Evolutionary conservation across 2,888 invertebrate genomes (phyloP).

Genomic region (Troides aeacus): DNA sequence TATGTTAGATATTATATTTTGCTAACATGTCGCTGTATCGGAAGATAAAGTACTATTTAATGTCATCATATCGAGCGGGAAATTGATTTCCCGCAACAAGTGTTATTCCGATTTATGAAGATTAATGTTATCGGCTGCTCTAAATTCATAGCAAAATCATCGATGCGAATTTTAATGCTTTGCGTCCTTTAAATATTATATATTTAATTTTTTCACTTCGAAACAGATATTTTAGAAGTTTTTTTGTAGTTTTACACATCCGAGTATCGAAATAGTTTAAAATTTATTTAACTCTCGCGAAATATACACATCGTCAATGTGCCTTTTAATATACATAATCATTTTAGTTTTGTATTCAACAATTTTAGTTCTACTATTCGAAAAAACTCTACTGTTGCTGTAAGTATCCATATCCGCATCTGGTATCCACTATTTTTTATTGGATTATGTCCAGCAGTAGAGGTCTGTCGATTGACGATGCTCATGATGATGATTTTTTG

Average conservation of each 20-base stretch:
- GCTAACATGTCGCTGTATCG: not conserved
- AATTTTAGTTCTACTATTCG: too few species aligned
- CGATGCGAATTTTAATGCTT: conserved; percentile 2
- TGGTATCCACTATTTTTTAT: too few species aligned
- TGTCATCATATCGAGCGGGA: conserved; percentile 54
- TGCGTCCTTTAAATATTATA: not conserved
- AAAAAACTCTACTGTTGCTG: too few species aligned
- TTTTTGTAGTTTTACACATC: not conserved
- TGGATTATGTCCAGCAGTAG: too few species aligned
- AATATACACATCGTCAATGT: too few species aligned
- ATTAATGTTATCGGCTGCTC: conserved; percentile 38
- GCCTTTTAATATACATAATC: too few species aligned
- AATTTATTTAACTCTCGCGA: not conserved
- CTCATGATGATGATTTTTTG: too few species aligned
- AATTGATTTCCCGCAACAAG: conserved; percentile 67
- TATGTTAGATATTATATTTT: not conserved
- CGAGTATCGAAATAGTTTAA: not conserved
- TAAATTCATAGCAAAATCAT: conserved; percentile 6
- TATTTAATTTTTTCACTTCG: not conserved
- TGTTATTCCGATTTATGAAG: conserved; percentile 61
- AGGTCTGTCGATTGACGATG: too few species aligned
- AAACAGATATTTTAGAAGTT: not conserved
- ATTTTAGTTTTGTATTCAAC: too few species aligned
- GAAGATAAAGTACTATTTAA: conserved; percentile 29
- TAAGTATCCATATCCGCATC: too few species aligned